Evolutionary conservation across 2,113 vertebrate genomes (phyloP).

Genomic region (Corythaixoides concolor): DNA sequence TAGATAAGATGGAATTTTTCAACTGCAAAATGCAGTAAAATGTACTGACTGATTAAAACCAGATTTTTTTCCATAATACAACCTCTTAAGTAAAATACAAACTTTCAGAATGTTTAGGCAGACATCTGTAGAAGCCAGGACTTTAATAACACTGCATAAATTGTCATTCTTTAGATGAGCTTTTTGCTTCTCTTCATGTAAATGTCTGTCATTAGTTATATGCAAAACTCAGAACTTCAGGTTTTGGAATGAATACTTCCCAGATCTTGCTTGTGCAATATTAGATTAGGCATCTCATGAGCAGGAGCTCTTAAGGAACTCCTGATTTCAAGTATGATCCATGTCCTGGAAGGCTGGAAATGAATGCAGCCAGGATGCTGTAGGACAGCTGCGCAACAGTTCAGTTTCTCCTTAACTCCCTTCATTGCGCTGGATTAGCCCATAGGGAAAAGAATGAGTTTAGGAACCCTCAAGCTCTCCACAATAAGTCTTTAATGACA

Average conservation of each 20-base stretch:
- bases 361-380: neutral
- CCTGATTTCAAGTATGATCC: neutral
- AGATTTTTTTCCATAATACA: conserved; percentile 50
- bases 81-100: conserved; percentile 50
- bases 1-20: conserved; percentile 61
- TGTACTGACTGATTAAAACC: conserved; percentile 60
- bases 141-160: conserved; percentile 37
- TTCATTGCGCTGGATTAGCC: neutral
- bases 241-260: neutral
- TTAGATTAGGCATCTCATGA: neutral
- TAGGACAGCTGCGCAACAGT: neutral
- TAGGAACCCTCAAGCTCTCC: neutral
- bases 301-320: neutral
- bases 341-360: neutral
- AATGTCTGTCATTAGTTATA: neutral
- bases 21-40: conserved; percentile 41
- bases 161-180: conserved; percentile 48
- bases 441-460: neutral
- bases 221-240: neutral
- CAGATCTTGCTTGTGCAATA: neutral
- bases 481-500: neutral
- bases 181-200: conserved; percentile 5
- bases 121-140: conserved; percentile 46
- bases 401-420: neutral
- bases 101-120: conserved; percentile 37